Percentiles rank a stretch among this genome's conserved stretches.
Conservation (phyloP, 2,888 invertebrate genomes). For the Eubasilissa splendida region DNA sequence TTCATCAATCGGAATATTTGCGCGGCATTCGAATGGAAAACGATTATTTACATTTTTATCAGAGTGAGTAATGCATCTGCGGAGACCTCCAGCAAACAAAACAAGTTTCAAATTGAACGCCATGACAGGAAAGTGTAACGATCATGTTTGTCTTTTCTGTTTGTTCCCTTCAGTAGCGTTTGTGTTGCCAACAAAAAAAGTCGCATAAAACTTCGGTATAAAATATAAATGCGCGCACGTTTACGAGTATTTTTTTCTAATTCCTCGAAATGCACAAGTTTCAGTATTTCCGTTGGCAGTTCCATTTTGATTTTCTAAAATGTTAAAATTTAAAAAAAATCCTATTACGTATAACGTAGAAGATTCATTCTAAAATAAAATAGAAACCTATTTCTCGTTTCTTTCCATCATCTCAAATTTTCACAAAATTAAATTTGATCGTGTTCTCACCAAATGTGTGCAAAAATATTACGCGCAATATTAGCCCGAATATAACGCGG, state of each 20-base stretch:
- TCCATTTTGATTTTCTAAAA: too few relatives aligned
- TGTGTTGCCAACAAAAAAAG: slow-evolving; percentile 54
- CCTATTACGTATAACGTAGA: too few relatives aligned
- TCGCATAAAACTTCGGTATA: slow-evolving; percentile 48
- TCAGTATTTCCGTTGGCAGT: too few relatives aligned
- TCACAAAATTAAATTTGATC: too few relatives aligned
- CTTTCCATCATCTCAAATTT: too few relatives aligned
- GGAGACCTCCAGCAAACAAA: slow-evolving; percentile 49
- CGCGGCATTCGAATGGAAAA: slow-evolving; percentile 14
- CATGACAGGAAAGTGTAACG: slow-evolving; percentile 50
- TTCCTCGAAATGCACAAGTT: neutral
- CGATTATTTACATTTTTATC: slow-evolving; percentile 42
- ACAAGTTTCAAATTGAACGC: slow-evolving; percentile 57
- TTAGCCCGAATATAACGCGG: too few relatives aligned
- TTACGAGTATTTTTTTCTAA: slow-evolving; percentile 12
- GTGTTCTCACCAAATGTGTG: too few relatives aligned
- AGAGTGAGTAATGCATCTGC: slow-evolving; percentile 42
- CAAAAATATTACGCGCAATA: too few relatives aligned
- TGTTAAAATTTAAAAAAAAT: too few relatives aligned
- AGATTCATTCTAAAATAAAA: too few relatives aligned
- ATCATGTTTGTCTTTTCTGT: slow-evolving; percentile 57
- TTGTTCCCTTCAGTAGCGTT: slow-evolving; percentile 52
- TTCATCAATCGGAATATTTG: slow-evolving; percentile 35
- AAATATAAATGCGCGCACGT: slow-evolving; percentile 47
- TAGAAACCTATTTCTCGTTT: too few relatives aligned